phyloP scores from a whole-genome alignment of 23 tunicate species.

The Halocynthia roretzi region DNA sequence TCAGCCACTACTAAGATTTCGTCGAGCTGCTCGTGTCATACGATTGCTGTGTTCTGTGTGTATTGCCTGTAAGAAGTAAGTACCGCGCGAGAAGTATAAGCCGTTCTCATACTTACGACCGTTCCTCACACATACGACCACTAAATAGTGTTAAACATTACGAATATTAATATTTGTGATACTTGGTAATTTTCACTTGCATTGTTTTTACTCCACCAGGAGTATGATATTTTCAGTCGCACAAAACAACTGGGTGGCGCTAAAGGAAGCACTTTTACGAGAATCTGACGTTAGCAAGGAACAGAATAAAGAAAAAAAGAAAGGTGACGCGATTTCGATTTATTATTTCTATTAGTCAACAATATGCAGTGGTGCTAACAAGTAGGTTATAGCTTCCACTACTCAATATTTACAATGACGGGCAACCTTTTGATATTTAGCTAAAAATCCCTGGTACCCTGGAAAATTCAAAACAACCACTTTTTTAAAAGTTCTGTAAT shows the following conservation, averaged over 20 bases:
- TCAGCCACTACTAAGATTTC: constrained; percentile 68
- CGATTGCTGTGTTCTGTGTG: constrained; percentile 75
- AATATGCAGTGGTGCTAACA: not conserved
- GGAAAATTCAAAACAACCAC: too few relatives aligned
- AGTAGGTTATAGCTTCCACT: too few relatives aligned
- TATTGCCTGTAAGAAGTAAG: constrained; percentile 87
- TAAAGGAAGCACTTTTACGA: constrained; percentile 79
- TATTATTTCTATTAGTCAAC: not conserved
- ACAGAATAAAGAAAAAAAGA: constrained; percentile 60
- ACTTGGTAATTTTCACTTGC: not conserved
- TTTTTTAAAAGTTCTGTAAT: too few relatives aligned
- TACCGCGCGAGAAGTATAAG: too few relatives aligned
- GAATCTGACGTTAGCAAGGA: constrained; percentile 83
- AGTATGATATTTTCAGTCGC: constrained; percentile 71
- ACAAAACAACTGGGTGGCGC: constrained; percentile 88
- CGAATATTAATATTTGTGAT: not conserved
- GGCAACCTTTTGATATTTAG: too few relatives aligned
- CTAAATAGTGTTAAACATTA: not conserved
- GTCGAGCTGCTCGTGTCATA: constrained; percentile 66
- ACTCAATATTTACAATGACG: too few relatives aligned
- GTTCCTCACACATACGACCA: too few relatives aligned
- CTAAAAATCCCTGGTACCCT: too few relatives aligned
- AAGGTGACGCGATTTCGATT: constrained; percentile 5
- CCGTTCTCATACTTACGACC: not conserved
- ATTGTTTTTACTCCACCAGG: constrained; percentile 20